Conservation (phyloP, 2,888 invertebrate genomes). For the Psylliodes chrysocephalus region DNA sequence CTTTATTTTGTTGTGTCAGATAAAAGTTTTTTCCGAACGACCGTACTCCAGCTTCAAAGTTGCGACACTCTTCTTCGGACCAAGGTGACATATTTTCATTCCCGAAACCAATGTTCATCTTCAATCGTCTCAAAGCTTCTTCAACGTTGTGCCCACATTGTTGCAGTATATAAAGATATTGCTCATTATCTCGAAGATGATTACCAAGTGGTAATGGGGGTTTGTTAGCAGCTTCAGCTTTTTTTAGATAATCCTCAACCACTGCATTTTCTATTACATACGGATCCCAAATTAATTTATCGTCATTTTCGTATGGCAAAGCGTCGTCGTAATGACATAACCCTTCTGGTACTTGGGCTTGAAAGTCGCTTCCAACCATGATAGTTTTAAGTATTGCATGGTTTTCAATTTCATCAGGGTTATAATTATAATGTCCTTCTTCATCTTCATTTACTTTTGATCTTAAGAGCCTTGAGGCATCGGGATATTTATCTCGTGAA, state of each 20-base stretch:
- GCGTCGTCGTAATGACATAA: conserved; percentile 93
- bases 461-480: conserved; percentile 67
- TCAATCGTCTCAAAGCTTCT: conserved; percentile 84
- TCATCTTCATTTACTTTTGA: conserved; percentile 79
- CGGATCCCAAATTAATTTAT: conserved; percentile 95
- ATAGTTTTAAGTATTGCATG: conserved; percentile 82
- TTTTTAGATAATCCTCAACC: conserved; percentile 84
- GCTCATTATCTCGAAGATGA: conserved; percentile 87
- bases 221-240: conserved; percentile 63
- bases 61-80: conserved; percentile 97
- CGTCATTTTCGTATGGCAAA: conserved; percentile 94
- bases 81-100: conserved; percentile 73
- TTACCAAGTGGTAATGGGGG: conserved; percentile 75
- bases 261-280: conserved; percentile 75
- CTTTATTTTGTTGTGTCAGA: conserved; percentile 89
- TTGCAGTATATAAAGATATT: conserved; percentile 88
- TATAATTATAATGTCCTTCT: conserved; percentile 76
- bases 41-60: conserved; percentile 95
- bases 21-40: conserved; percentile 93
- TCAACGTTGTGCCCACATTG: conserved; percentile 96
- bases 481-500: conserved; percentile 62
- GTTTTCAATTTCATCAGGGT: conserved; percentile 87
- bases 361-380: conserved; percentile 94
- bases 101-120: conserved; percentile 65
- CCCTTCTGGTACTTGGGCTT: conserved; percentile 93